Percentiles rank a stretch among this genome's conserved stretches.
Conservation (phyloP, 1,140 invertebrate species). For the Ips typographus region DNA sequence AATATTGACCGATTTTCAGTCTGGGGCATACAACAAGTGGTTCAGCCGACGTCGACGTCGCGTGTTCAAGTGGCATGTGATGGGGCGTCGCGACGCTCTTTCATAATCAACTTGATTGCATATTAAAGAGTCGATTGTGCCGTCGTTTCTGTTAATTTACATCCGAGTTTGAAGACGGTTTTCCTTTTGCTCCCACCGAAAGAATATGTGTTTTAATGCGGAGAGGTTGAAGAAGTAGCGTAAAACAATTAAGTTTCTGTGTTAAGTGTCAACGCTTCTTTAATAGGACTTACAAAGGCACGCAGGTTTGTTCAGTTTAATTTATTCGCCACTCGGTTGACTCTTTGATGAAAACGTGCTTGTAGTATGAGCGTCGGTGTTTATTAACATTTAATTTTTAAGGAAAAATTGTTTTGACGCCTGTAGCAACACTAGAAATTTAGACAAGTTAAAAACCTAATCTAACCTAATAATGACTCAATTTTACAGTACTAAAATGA, state of each 20-base stretch:
- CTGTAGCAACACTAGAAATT: too few relatives aligned
- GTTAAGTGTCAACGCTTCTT: constrained; percentile 25
- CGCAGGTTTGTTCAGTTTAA: constrained; percentile 8
- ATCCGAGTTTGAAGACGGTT: too few relatives aligned
- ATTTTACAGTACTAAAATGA: too few relatives aligned
- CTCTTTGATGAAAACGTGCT: constrained; percentile 2
- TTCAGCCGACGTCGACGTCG: constrained; percentile 15
- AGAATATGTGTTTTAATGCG: too few relatives aligned
- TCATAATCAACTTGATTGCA: constrained; percentile 26
- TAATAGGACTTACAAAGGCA: constrained; percentile 7
- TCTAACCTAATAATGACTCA: too few relatives aligned
- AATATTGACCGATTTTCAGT: constrained; percentile 5
- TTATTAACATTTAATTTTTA: not conserved
- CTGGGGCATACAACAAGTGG: constrained; percentile 3
- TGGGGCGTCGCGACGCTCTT: constrained; percentile 13
- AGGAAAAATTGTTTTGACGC: too few relatives aligned
- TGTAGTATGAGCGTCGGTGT: not conserved
- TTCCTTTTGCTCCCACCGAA: too few relatives aligned
- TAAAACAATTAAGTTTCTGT: constrained; percentile 15
- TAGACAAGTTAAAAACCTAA: too few relatives aligned
- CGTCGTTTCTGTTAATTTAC: not conserved
- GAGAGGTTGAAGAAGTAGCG: not conserved
- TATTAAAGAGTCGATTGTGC: constrained; percentile 18
- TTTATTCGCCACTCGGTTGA: constrained; percentile 14
- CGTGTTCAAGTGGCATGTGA: constrained; percentile 24